A percentile compares a stretch with the other conserved stretches of the same genome.
These are phyloP conservation scores for Bombus sibiricus DNA, from an alignment of 1,140 invertebrate species.

Conservation along the genomic window DNA sequence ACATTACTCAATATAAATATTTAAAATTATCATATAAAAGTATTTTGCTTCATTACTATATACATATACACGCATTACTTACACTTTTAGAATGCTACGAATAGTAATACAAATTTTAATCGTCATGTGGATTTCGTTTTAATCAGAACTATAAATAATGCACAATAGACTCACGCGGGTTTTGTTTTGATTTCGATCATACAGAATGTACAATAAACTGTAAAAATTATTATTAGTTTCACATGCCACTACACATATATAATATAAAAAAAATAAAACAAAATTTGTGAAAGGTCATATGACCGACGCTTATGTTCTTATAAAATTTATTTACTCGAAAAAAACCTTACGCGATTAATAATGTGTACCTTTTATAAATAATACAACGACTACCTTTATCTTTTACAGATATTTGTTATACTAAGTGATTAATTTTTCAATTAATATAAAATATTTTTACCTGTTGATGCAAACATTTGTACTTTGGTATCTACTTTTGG, in stretches of 20 bases:
- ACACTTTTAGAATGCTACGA: background rate
- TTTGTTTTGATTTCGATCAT: background rate
- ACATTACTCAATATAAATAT: background rate
- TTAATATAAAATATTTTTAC: constrained; percentile 28
- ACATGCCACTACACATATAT: background rate
- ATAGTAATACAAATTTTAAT: constrained; percentile 3
- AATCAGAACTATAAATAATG: background rate
- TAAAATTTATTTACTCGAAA: constrained; percentile 13
- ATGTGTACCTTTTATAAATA: background rate
- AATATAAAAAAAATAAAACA: background rate
- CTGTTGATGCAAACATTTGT: constrained; percentile 41
- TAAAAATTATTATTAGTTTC: constrained; percentile 3
- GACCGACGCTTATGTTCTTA: background rate
- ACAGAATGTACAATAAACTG: background rate
- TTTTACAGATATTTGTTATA: background rate
- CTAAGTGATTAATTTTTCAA: background rate
- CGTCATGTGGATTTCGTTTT: background rate
- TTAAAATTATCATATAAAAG: background rate
- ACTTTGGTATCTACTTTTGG: background rate
- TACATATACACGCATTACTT: constrained; percentile 11
- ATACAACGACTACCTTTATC: background rate
- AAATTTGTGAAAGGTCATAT: background rate
- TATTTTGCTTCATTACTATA: background rate
- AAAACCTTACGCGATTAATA: constrained; percentile 4
- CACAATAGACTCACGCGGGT: background rate